Conservation (phyloP, 2,888 invertebrate species). For the Hydriomena furcata region DNA sequence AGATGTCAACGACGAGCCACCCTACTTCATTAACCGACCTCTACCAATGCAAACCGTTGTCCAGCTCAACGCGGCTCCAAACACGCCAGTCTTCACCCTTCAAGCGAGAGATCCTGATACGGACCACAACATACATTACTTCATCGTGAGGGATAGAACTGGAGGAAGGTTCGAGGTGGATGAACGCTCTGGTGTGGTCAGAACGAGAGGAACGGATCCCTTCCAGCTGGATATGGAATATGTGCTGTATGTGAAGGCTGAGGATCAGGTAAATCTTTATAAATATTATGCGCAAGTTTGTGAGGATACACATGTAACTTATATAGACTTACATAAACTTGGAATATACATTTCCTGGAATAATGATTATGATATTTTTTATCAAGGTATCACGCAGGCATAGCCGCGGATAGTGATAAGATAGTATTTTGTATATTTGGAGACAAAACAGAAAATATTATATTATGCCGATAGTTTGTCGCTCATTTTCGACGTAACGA, state of each 20-base stretch:
- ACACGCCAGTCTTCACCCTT: conserved; percentile 98
- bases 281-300: too few species aligned
- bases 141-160: conserved; percentile 95
- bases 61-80: conserved; percentile 96
- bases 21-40: conserved; percentile 98
- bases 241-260: conserved; percentile 97
- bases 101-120: conserved; percentile 98
- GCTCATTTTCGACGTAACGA: too few species aligned
- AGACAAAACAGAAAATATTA: too few species aligned
- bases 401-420: too few species aligned
- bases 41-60: conserved; percentile 99
- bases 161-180: conserved; percentile 93
- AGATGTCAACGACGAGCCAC: conserved; percentile 98
- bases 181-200: conserved; percentile 95
- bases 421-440: too few species aligned
- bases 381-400: too few species aligned
- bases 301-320: too few species aligned
- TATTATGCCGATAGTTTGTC: too few species aligned
- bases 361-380: too few species aligned
- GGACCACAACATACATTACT: conserved; percentile 97
- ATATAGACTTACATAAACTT: too few species aligned
- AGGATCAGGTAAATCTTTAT: conserved; percentile 87
- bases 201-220: conserved; percentile 94
- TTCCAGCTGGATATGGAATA: conserved; percentile 98
- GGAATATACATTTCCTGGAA: too few species aligned